Evolutionary conservation across 2,113 vertebrate genomes (phyloP).

Genomic region (Canis aureus): DNA sequence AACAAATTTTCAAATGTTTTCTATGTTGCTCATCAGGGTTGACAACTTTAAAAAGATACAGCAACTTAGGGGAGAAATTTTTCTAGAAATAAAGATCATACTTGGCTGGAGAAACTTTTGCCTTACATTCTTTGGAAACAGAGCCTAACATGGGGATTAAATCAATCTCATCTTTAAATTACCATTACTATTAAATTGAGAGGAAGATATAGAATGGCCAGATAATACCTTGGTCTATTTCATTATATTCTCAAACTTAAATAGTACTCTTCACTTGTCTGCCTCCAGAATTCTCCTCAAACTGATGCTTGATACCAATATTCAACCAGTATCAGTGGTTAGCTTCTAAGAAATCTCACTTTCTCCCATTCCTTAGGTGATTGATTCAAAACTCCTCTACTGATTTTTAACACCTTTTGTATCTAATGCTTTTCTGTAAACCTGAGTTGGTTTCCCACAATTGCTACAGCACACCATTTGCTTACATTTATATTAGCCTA

Average conservation of each 20-base stretch:
- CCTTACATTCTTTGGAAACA: neutral
- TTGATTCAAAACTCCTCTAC: neutral
- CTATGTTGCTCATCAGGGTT: neutral
- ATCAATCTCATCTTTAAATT: neutral
- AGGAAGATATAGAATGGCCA: neutral
- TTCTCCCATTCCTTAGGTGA: neutral
- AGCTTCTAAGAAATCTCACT: neutral
- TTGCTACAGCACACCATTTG: fast-evolving
- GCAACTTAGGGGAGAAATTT: neutral
- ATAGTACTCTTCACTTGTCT: neutral
- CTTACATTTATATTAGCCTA: neutral
- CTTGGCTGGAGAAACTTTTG: neutral
- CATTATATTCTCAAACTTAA: neutral
- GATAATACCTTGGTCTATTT: neutral
- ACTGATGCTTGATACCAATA: neutral
- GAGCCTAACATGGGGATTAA: neutral
- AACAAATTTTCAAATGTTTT: neutral
- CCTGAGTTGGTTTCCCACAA: neutral
- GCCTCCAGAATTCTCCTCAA: neutral
- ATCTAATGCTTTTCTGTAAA: neutral
- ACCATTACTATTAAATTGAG: neutral
- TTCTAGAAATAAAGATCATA: neutral
- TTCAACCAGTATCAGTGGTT: neutral
- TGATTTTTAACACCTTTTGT: neutral
- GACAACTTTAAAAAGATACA: neutral